Evolutionary conservation across 2,888 invertebrate genomes (phyloP), one percentile per base, ranked within the genome.

Genomic region (Merodon equestris): DNA sequence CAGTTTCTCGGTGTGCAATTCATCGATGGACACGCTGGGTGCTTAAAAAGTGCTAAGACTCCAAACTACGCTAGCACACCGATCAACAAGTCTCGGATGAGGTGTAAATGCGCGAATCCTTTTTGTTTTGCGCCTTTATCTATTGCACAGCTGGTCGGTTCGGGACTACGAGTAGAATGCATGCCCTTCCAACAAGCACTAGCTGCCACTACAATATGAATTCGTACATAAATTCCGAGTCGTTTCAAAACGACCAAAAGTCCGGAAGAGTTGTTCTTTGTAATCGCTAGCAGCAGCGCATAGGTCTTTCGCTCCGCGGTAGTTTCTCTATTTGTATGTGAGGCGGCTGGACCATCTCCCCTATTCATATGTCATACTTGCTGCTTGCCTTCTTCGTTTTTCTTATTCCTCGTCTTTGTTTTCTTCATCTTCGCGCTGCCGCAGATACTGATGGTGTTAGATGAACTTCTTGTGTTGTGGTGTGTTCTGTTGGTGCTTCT

Each of bases 221-320:
- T 79, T 72, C 70, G 74, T 79, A 79, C 74, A 79, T 79, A 79
- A 74, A 74, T 74, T 79, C 79, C 74, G 40, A 68, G 18, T 66
- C 19, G 19, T 63, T 75, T 58, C 64, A 47, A 58, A 61, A 53
- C n/a, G 70, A 70, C 58, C 38, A 19, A 73, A 73, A 67, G 56
- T 77, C 73, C 73, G 77, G 68, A 77, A 68, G 77, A 77, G 54
- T 63, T 64, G 74, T 71, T 70, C 53, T 60, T 68, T 63, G 60
- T 50, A 34, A 47, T 9, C 7, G 27, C 27, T 7, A 27, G 27
- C 48, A 13, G 19, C 14, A 17, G 0, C 12, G 44, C 13, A 54
- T 48, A 40, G 54, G 36, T 66, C 42, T 50, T 27, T 27, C 27
- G 27, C 7, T 4, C 27, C 7, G 27, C 27, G 27, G 27, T 27